These are phyloP conservation scores for Hydractinia symbiolongicarpus DNA, from an alignment of 30 jellyfish, hydroid and myxozoan genomes.

Conservation along the genomic window DNA sequence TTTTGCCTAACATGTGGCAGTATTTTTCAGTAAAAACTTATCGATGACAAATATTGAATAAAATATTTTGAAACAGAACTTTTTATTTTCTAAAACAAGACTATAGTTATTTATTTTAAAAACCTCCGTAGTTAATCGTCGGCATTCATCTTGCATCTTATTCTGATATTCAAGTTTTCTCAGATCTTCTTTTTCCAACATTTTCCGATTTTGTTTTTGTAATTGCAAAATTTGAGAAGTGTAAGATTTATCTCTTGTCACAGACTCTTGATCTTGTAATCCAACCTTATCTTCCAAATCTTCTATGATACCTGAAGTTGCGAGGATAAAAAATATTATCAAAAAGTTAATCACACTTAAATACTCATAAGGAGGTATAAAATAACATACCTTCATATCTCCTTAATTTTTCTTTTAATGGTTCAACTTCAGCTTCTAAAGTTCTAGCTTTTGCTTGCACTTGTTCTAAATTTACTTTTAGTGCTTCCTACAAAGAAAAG, in stretches of 20 bases:
- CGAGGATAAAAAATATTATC: background rate
- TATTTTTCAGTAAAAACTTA: too few species aligned
- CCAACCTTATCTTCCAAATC: constrained; percentile 68
- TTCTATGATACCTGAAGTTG: constrained; percentile 50
- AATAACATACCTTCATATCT: constrained; percentile 50
- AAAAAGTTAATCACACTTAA: background rate
- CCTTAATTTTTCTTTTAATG: constrained; percentile 54
- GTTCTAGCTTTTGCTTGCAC: constrained; percentile 47
- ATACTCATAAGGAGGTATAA: background rate
- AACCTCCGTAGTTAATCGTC: too few species aligned
- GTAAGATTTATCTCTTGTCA: constrained; percentile 44
- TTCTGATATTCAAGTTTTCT: constrained; percentile 29
- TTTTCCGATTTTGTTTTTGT: constrained; percentile 40
- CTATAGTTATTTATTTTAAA: too few species aligned
- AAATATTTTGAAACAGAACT: too few species aligned
- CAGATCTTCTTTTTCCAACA: constrained; percentile 30
- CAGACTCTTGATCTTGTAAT: constrained; percentile 36
- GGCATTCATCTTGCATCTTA: too few species aligned
- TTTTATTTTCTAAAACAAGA: too few species aligned
- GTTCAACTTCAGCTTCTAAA: constrained; percentile 61
- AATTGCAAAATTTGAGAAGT: constrained; percentile 30
- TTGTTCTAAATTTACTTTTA: constrained; percentile 51
- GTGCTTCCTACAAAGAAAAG: constrained; percentile 41
- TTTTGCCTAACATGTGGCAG: too few species aligned
- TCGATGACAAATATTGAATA: too few species aligned